phyloP scores from a whole-genome alignment of 2,797 vertebrate species.

The Acanthurus leucopareius region DNA sequence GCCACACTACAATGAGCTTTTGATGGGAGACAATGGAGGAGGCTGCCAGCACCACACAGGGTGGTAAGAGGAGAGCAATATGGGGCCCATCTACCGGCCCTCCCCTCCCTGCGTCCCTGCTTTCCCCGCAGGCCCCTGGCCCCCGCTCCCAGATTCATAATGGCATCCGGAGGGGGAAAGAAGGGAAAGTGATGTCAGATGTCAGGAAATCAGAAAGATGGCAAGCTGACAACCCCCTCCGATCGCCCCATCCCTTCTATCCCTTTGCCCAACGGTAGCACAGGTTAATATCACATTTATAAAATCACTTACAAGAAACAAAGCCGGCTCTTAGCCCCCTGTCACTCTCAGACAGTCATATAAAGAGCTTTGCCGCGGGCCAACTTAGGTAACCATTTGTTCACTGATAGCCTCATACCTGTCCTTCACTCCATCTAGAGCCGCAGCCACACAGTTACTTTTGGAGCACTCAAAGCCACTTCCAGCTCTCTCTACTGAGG shows the following conservation, averaged over 20 bases:
- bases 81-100: constrained; percentile 84
- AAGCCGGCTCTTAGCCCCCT: constrained; percentile 81
- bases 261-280: constrained; percentile 80
- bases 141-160: constrained; percentile 84
- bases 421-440: constrained; percentile 73
- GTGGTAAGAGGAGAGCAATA: constrained; percentile 86
- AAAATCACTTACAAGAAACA: constrained; percentile 87
- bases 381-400: constrained; percentile 82
- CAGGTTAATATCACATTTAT: constrained; percentile 89
- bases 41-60: constrained; percentile 87
- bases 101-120: constrained; percentile 73
- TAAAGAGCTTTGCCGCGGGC: constrained; percentile 78
- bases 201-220: constrained; percentile 89
- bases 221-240: constrained; percentile 82
- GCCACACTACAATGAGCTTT: constrained; percentile 91
- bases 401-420: constrained; percentile 74
- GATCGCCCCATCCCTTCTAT: constrained; percentile 71
- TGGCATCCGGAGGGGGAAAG: constrained; percentile 86
- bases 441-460: constrained; percentile 60
- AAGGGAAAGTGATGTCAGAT: constrained; percentile 89
- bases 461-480: constrained; percentile 48
- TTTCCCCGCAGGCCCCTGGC: constrained; percentile 77
- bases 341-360: constrained; percentile 80
- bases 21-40: constrained; percentile 91
- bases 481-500: constrained; percentile 28